These are phyloP conservation scores for Drosophila siamana DNA, from an alignment of 2,888 invertebrate genomes.

Conservation along the genomic window DNA sequence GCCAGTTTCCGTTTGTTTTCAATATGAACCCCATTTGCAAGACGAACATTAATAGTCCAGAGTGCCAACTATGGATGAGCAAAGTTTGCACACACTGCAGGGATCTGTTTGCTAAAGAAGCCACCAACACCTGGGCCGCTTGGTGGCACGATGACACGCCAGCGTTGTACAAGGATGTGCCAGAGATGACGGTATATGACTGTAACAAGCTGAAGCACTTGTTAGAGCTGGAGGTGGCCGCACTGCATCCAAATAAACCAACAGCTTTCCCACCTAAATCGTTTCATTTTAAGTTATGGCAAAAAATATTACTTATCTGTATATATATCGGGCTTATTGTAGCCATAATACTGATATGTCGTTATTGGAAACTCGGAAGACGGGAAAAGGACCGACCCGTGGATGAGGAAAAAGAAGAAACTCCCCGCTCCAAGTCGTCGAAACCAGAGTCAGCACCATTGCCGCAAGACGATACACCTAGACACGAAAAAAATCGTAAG, in stretches of 20 bases:
- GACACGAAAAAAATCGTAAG: conserved; percentile 4
- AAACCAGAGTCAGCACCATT: neutral
- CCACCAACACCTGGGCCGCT: conserved; percentile 12
- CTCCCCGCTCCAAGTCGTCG: neutral
- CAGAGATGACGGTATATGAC: conserved; percentile 54
- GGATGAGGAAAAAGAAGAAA: conserved; percentile 17
- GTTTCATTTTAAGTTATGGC: conserved; percentile 41
- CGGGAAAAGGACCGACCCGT: neutral
- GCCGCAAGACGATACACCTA: neutral
- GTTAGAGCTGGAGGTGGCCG: conserved; percentile 32
- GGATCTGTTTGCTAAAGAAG: conserved; percentile 28
- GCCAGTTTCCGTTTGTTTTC: conserved; percentile 7
- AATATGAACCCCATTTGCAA: conserved; percentile 65
- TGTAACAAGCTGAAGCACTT: conserved; percentile 57
- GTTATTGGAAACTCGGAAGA: conserved; percentile 1
- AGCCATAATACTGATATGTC: conserved; percentile 11
- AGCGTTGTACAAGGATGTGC: conserved; percentile 52
- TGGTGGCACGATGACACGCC: conserved; percentile 48
- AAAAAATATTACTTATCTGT: conserved; percentile 27
- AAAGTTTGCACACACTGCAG: conserved; percentile 50
- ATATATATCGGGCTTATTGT: conserved; percentile 25
- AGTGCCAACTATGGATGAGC: conserved; percentile 66
- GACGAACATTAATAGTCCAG: conserved; percentile 38
- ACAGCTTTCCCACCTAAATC: neutral
- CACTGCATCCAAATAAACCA: neutral